phyloP scores from a whole-genome alignment of 1,140 invertebrate species.

The Euglossa dilemma region DNA sequence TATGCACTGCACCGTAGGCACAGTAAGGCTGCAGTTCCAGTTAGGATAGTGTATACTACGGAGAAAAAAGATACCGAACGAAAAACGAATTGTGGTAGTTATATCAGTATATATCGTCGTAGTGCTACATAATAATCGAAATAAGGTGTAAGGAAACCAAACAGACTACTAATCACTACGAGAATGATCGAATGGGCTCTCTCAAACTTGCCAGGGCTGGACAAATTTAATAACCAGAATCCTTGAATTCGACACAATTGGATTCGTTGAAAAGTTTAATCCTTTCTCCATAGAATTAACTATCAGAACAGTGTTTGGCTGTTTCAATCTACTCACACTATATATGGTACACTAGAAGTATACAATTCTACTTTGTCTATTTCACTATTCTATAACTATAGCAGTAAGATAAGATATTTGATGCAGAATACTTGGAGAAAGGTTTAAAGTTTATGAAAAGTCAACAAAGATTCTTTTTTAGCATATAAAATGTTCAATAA shows the following conservation, averaged over 20 bases:
- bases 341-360: background rate
- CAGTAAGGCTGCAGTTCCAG: constrained; percentile 34
- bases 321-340: too few species aligned
- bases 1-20: constrained; percentile 25
- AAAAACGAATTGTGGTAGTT: background rate
- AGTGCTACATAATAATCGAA: constrained; percentile 35
- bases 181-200: constrained; percentile 55
- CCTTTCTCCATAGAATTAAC: background rate
- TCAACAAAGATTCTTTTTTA: background rate
- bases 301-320: background rate
- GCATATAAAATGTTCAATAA: background rate
- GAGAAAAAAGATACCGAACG: background rate
- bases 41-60: constrained; percentile 3
- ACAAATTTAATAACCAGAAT: too few species aligned
- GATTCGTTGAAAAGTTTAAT: background rate
- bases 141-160: constrained; percentile 51
- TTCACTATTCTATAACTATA: background rate
- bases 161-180: constrained; percentile 54
- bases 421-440: background rate
- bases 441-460: background rate
- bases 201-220: constrained; percentile 49
- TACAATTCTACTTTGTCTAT: background rate
- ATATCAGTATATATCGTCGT: background rate
- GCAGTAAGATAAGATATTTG: background rate
- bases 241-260: background rate